A percentile compares a stretch with the other conserved stretches of the same genome.
These are phyloP conservation scores for Pediacus dermestoides DNA, from an alignment of 2,888 invertebrate genomes.

Conservation along the genomic window DNA sequence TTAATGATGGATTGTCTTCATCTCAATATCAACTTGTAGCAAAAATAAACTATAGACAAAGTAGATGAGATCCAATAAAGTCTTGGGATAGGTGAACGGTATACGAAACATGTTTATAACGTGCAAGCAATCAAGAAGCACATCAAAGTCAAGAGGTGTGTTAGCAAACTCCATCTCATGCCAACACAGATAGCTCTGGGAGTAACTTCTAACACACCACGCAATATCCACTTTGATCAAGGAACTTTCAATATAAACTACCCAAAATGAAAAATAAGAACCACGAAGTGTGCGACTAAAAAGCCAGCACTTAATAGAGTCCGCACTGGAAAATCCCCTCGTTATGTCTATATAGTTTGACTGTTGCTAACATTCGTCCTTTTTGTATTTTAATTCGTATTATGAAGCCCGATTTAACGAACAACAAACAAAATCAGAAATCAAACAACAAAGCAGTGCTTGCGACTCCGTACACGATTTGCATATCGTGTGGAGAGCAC, in stretches of 20 bases:
- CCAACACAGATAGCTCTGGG: conserved; percentile 26
- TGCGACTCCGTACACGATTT: conserved; percentile 28
- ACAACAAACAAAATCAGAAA: conserved; percentile 5
- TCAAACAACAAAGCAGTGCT: conserved; percentile 19
- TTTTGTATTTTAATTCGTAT: too few species aligned
- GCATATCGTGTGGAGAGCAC: conserved; percentile 35
- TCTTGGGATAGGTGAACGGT: conserved; percentile 13
- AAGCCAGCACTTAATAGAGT: too few species aligned
- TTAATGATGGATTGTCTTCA: too few species aligned
- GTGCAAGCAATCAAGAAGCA: conserved; percentile 37
- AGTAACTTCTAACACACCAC: conserved; percentile 28
- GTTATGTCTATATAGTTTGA: too few species aligned
- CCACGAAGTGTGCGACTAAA: too few species aligned
- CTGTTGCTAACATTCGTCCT: too few species aligned
- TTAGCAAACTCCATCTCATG: conserved; percentile 40
- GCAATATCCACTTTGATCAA: conserved; percentile 4
- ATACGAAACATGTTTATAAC: conserved; percentile 36
- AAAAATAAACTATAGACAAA: too few species aligned
- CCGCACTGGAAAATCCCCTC: too few species aligned
- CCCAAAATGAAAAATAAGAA: too few species aligned
- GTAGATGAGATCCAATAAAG: conserved; percentile 12
- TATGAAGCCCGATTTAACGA: conserved; percentile 3
- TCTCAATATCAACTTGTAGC: too few species aligned
- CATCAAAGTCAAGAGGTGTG: conserved; percentile 43
- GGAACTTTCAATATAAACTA: conserved; percentile 1